Evolutionary conservation across 2,888 invertebrate genomes (phyloP).

Genomic region (Agrotis exclamationis): DNA sequence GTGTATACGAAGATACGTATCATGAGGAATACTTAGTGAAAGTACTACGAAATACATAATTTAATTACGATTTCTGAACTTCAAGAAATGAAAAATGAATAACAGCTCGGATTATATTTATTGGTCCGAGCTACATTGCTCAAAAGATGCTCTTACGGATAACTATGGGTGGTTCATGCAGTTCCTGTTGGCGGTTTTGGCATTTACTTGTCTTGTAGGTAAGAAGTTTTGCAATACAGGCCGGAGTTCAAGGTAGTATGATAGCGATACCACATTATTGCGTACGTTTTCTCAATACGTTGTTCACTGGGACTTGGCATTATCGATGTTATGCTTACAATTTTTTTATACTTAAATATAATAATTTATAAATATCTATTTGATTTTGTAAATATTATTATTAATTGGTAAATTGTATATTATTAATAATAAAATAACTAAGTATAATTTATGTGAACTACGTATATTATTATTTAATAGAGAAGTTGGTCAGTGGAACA

Average conservation of each 20-base stretch:
- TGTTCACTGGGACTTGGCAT: slow-evolving; percentile 13
- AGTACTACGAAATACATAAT: slow-evolving; percentile 24
- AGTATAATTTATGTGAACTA: too few relatives aligned
- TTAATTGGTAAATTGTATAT: too few relatives aligned
- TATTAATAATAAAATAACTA: too few relatives aligned
- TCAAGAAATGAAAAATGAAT: slow-evolving; percentile 85
- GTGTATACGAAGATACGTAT: slow-evolving; percentile 11
- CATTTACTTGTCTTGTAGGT: slow-evolving; percentile 94
- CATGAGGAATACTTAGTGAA: slow-evolving; percentile 46
- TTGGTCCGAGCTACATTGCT: slow-evolving; percentile 91
- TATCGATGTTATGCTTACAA: not conserved
- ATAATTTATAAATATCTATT: too few relatives aligned
- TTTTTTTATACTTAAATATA: not conserved
- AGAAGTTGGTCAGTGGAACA: too few relatives aligned
- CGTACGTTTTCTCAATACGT: slow-evolving; percentile 27
- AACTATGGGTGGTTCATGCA: slow-evolving; percentile 95
- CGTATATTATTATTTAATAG: too few relatives aligned
- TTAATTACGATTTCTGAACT: slow-evolving; percentile 30
- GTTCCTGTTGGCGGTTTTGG: slow-evolving; percentile 93
- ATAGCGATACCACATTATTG: slow-evolving; percentile 40
- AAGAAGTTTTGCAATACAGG: slow-evolving; percentile 74
- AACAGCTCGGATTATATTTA: slow-evolving; percentile 85
- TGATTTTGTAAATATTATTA: too few relatives aligned
- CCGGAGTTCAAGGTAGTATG: slow-evolving; percentile 55
- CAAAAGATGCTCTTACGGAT: slow-evolving; percentile 94